Percentiles rank a stretch among this genome's conserved stretches.
These are phyloP conservation scores for Herpetotheres cachinnans DNA, from an alignment of 2,113 vertebrate species.

Conservation along the genomic window DNA sequence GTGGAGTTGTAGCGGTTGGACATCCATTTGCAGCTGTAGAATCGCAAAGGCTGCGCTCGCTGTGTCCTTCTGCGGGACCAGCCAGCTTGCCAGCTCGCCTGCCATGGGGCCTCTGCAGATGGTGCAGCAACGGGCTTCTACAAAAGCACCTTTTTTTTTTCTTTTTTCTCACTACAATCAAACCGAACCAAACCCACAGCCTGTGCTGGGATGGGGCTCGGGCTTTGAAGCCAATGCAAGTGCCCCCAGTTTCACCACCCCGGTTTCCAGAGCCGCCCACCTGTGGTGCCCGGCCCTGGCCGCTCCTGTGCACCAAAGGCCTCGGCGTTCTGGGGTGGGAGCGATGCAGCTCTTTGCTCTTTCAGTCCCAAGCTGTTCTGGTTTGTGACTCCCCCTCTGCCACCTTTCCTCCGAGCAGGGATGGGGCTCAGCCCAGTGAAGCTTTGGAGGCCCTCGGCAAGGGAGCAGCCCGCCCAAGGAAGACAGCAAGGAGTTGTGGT, in stretches of 20 bases:
- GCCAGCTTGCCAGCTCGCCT: fast-evolving
- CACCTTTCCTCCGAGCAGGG: neutral
- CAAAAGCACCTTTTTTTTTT: neutral
- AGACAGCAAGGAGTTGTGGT: neutral
- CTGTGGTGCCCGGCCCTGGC: neutral
- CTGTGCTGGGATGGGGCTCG: neutral
- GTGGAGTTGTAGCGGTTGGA: neutral
- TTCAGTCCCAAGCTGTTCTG: neutral
- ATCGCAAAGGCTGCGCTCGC: neutral
- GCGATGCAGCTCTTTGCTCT: neutral
- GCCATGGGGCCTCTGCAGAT: neutral
- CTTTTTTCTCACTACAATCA: neutral
- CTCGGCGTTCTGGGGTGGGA: neutral
- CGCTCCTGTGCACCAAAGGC: fast-evolving
- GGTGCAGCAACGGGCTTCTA: neutral
- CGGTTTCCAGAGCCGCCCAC: fast-evolving
- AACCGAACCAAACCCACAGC: neutral
- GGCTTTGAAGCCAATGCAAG: neutral
- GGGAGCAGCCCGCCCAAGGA: neutral
- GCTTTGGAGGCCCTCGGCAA: neutral
- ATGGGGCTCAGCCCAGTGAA: neutral
- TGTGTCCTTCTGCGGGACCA: neutral
- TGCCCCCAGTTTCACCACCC: neutral
- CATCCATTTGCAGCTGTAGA: neutral
- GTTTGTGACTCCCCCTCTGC: neutral